Evolutionary conservation across 2,113 vertebrate genomes (phyloP).

Genomic region (Cyprinus carpio): DNA sequence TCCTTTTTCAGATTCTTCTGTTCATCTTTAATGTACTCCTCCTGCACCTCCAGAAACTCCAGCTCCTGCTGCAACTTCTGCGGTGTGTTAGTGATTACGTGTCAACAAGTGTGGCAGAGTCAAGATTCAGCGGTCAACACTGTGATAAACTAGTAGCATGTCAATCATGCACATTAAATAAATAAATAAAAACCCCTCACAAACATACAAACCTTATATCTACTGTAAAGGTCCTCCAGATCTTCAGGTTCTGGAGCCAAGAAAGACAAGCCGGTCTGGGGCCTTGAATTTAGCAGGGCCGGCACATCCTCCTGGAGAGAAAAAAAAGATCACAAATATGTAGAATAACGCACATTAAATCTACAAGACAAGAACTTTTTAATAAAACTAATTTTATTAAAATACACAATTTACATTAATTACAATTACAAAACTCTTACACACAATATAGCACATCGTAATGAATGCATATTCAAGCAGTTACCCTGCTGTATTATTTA

Average conservation of each 20-base stretch:
- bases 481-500: background rate
- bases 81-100: background rate
- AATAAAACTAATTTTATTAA: too few relatives aligned
- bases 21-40: conserved; percentile 95
- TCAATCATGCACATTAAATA: background rate
- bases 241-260: conserved; percentile 89
- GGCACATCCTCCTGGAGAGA: conserved; percentile 82
- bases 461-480: background rate
- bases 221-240: conserved; percentile 88
- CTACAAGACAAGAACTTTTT: too few relatives aligned
- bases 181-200: background rate
- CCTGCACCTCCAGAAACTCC: conserved; percentile 93
- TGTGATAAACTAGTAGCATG: background rate
- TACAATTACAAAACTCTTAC: background rate
- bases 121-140: background rate
- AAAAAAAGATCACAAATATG: background rate
- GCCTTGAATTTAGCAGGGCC: conserved; percentile 79
- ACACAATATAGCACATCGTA: background rate
- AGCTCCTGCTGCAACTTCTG: conserved; percentile 95
- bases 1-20: conserved; percentile 96
- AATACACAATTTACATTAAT: background rate
- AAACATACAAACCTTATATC: conserved; percentile 83
- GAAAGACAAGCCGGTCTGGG: conserved; percentile 87
- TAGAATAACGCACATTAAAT: background rate
- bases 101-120: background rate